Percentiles rank a stretch among this genome's conserved stretches.
Evolutionary conservation across 1,140 invertebrate species (phyloP).

Genomic region (Anoplolepis gracilipes): DNA sequence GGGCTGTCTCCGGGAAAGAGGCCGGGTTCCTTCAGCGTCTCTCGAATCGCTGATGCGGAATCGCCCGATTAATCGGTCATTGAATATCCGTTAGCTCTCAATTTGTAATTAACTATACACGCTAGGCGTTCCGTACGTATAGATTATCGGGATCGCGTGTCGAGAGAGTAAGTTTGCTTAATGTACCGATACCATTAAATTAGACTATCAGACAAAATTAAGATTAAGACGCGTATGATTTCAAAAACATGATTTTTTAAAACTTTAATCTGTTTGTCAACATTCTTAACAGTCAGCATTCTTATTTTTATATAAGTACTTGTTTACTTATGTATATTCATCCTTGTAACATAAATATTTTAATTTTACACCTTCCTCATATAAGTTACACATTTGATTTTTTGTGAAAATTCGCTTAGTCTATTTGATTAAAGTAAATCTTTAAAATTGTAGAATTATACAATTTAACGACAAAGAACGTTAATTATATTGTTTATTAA

Average conservation of each 20-base stretch:
- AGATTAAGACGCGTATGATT: background rate
- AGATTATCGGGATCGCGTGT: background rate
- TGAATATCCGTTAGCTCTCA: background rate
- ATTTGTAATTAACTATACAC: slow-evolving; percentile 5
- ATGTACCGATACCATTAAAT: background rate
- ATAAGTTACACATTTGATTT: background rate
- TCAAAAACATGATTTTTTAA: background rate
- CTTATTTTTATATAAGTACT: background rate
- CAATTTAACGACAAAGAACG: background rate
- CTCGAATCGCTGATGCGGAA: slow-evolving; percentile 23
- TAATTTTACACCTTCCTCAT: background rate
- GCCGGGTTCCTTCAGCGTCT: slow-evolving; percentile 18
- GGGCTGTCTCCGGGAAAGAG: slow-evolving; percentile 74
- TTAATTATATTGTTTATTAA: background rate
- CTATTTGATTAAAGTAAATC: background rate
- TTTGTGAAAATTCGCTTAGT: background rate
- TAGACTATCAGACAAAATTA: background rate
- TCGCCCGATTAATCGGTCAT: slow-evolving; percentile 23
- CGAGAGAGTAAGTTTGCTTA: slow-evolving; percentile 1
- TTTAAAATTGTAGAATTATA: background rate
- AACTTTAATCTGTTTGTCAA: background rate
- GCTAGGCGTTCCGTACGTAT: background rate
- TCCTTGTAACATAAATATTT: slow-evolving; percentile 5
- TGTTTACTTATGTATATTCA: background rate
- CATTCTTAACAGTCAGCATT: too few relatives aligned